A percentile compares a stretch with the other conserved stretches of the same genome.
phyloP scores from a whole-genome alignment of 1,140 invertebrate genomes.

The Antheraea pernyi region DNA sequence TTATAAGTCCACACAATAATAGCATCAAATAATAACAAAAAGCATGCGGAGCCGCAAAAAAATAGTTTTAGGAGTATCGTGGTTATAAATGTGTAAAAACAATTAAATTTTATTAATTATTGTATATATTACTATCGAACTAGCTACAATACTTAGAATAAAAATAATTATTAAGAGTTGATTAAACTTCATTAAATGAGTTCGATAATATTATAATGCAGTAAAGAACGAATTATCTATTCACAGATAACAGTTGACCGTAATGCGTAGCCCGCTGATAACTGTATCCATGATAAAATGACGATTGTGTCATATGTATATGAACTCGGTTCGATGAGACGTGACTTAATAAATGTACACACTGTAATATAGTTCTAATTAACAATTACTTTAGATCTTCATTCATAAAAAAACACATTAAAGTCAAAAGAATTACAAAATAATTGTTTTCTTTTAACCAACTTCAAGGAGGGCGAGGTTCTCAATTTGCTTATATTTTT shows the following conservation, averaged over 20 bases:
- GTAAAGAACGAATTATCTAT: background rate
- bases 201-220: conserved; percentile 3
- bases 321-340: background rate
- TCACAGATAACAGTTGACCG: conserved; percentile 14
- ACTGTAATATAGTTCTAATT: background rate
- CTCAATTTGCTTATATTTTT: too few relatives aligned
- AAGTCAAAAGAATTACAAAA: background rate
- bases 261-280: conserved; percentile 3
- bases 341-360: background rate
- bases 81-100: too few relatives aligned
- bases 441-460: too few relatives aligned
- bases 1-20: too few relatives aligned
- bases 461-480: too few relatives aligned
- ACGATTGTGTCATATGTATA: background rate
- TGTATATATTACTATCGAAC: too few relatives aligned
- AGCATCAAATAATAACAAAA: too few relatives aligned
- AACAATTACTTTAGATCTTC: background rate
- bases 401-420: background rate
- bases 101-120: too few relatives aligned
- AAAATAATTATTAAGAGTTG: background rate
- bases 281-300: conserved; percentile 1
- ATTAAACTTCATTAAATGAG: background rate
- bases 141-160: too few relatives aligned
- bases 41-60: too few relatives aligned
- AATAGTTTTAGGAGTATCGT: too few relatives aligned